Percentiles rank a stretch among this genome's conserved stretches.
phyloP scores from a whole-genome alignment of 2,797 vertebrate species.

The Epinephelus awoara region DNA sequence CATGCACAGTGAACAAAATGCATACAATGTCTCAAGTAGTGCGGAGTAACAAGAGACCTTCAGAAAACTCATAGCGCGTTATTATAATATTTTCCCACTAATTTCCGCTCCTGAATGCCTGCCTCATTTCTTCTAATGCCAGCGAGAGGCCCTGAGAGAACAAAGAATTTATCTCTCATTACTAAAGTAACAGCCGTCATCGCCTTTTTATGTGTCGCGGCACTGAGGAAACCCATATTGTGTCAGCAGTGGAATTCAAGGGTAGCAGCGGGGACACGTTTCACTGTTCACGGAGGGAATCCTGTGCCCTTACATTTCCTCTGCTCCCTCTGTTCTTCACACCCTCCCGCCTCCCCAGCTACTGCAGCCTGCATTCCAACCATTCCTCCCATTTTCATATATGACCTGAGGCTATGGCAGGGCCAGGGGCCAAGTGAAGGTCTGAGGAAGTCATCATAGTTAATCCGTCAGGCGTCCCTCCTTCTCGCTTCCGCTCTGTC shows the following conservation, averaged over 20 bases:
- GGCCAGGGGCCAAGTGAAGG: slow-evolving; percentile 36
- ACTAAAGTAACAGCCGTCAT: slow-evolving; percentile 26
- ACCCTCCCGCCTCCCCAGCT: slow-evolving; percentile 30
- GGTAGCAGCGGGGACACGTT: slow-evolving; percentile 14
- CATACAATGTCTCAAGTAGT: neutral
- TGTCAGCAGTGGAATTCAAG: slow-evolving; percentile 38
- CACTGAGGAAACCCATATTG: slow-evolving; percentile 29
- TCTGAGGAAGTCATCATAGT: slow-evolving; percentile 69
- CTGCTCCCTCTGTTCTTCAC: slow-evolving; percentile 12
- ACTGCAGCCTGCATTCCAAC: slow-evolving; percentile 57
- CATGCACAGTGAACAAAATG: slow-evolving; percentile 9
- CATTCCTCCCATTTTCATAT: slow-evolving; percentile 56
- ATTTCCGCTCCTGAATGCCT: slow-evolving; percentile 36
- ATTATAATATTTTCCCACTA: slow-evolving; percentile 28
- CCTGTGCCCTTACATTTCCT: slow-evolving; percentile 53
- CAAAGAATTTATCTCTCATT: slow-evolving; percentile 40
- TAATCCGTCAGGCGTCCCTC: slow-evolving; percentile 59
- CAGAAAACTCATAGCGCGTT: slow-evolving; percentile 16
- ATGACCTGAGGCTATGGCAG: slow-evolving; percentile 44
- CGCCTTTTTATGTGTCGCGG: slow-evolving; percentile 21
- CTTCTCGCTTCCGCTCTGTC: slow-evolving; percentile 15
- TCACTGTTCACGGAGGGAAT: slow-evolving; percentile 43
- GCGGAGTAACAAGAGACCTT: slow-evolving; percentile 29
- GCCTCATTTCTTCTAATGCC: slow-evolving; percentile 38
- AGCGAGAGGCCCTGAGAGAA: slow-evolving; percentile 35